These are phyloP conservation scores for Drosophila kuntzei DNA, from an alignment of 2,888 invertebrate species.

Conservation along the genomic window DNA sequence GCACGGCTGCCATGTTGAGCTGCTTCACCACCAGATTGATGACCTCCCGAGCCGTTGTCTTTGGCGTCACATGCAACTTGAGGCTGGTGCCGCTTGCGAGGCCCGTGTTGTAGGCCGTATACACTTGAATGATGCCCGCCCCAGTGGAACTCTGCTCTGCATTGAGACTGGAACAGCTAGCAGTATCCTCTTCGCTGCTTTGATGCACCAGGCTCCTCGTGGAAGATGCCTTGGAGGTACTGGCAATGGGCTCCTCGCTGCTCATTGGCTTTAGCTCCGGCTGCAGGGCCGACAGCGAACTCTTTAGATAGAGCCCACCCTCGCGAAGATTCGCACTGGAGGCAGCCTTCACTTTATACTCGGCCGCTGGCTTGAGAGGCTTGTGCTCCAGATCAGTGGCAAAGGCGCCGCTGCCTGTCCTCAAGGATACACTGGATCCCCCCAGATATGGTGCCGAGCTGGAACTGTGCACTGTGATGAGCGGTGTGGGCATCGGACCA, in stretches of 20 bases:
- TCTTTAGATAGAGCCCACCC: slow-evolving; percentile 86
- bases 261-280: slow-evolving; percentile 86
- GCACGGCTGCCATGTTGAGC: slow-evolving; percentile 95
- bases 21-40: slow-evolving; percentile 98
- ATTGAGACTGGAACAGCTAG: slow-evolving; percentile 75
- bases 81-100: slow-evolving; percentile 96
- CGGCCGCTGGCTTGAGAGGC: slow-evolving; percentile 58
- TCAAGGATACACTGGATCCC: slow-evolving; percentile 73
- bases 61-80: slow-evolving; percentile 95
- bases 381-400: slow-evolving; percentile 71
- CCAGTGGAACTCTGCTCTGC: slow-evolving; percentile 53
- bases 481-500: slow-evolving; percentile 62
- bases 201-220: slow-evolving; percentile 77
- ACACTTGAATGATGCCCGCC: slow-evolving; percentile 90
- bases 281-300: slow-evolving; percentile 86
- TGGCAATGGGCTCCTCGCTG: slow-evolving; percentile 65
- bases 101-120: slow-evolving; percentile 98
- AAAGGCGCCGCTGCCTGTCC: slow-evolving; percentile 60
- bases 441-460: slow-evolving; percentile 89
- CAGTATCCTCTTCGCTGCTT: slow-evolving; percentile 81
- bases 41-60: slow-evolving; percentile 97
- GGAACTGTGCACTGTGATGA: slow-evolving; percentile 77
- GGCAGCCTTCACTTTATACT: slow-evolving; percentile 60
- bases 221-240: slow-evolving; percentile 74
- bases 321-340: slow-evolving; percentile 84